Evolutionary conservation across 1,140 invertebrate genomes (phyloP).

Genomic region (Brachionus koreanus): DNA sequence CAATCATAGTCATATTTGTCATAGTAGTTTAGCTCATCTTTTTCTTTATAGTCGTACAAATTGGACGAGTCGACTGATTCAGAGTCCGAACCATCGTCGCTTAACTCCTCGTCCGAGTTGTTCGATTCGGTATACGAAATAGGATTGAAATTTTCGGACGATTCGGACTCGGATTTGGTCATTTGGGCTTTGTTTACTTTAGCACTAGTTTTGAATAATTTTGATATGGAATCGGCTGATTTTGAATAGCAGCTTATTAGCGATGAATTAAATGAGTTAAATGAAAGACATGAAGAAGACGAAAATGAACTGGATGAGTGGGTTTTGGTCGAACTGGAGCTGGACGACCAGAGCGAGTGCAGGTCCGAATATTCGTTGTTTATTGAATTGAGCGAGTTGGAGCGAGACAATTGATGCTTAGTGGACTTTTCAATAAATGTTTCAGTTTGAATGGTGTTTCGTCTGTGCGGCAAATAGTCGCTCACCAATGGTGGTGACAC

Average conservation of each 20-base stretch:
- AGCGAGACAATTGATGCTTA: background rate
- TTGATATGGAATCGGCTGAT: background rate
- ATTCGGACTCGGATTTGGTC: background rate
- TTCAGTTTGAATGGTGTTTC: background rate
- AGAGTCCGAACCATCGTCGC: background rate
- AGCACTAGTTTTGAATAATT: background rate
- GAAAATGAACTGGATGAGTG: background rate
- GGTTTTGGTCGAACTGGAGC: background rate
- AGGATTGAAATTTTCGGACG: background rate
- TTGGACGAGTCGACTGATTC: background rate
- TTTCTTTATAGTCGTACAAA: conserved; percentile 27
- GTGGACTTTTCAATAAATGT: background rate
- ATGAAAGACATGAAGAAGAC: background rate
- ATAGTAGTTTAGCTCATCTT: conserved; percentile 18
- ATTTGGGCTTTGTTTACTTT: background rate
- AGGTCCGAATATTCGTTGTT: background rate
- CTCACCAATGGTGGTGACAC: background rate
- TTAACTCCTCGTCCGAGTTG: background rate
- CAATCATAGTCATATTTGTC: conserved; percentile 31
- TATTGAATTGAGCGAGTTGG: background rate
- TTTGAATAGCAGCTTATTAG: background rate
- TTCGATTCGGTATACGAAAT: background rate
- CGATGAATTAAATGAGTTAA: background rate
- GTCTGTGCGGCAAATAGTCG: background rate
- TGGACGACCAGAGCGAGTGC: background rate